Evolutionary conservation across 2,888 invertebrate species (phyloP).

Genomic region (Phalera bucephala): DNA sequence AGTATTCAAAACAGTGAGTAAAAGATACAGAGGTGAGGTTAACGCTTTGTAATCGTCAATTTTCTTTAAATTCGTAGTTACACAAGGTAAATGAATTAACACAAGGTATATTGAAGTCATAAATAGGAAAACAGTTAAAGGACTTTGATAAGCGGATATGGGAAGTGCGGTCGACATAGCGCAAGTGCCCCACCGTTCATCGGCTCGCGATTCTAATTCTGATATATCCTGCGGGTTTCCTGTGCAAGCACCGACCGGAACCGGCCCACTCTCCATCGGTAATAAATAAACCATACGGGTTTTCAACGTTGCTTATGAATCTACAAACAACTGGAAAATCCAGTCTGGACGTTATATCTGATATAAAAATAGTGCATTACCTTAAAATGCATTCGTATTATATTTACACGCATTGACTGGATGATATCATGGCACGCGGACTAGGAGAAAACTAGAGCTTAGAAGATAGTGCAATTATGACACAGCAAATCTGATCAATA

Average conservation of each 20-base stretch:
- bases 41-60: no score
- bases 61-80: no score
- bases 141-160: conserved; percentile 55
- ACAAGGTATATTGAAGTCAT: not conserved
- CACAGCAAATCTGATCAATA: no score
- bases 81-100: no score
- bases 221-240: conserved; percentile 70
- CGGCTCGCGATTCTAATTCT: conserved; percentile 69
- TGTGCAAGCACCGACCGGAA: conserved; percentile 58
- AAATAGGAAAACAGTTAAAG: conserved; percentile 19
- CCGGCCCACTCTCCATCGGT: conserved; percentile 50
- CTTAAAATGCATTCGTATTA: no score
- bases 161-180: conserved; percentile 61
- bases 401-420: no score
- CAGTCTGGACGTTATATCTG: conserved; percentile 7
- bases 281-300: conserved; percentile 57
- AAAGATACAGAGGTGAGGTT: no score
- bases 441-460: no score
- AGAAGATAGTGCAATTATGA: no score
- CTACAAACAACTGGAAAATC: conserved; percentile 27
- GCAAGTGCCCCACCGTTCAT: conserved; percentile 58
- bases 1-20: no score
- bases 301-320: conserved; percentile 30
- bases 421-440: no score
- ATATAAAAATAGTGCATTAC: no score